Evolutionary conservation across 2,113 vertebrate genomes (phyloP).

Genomic region (Ictalurus punctatus): DNA sequence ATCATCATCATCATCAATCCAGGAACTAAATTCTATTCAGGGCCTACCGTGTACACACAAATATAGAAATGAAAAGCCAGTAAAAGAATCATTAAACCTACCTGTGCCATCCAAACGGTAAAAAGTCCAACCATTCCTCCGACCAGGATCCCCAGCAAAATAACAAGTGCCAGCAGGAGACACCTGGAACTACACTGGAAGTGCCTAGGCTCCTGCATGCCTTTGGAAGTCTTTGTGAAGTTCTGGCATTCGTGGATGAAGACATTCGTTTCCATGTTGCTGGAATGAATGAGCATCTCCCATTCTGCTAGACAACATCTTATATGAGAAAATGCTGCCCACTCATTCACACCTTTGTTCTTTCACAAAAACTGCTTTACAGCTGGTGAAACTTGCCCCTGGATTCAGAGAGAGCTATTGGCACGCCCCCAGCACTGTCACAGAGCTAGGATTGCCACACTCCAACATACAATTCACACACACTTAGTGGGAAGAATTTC

Average conservation of each 20-base stretch:
- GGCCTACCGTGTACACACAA: background rate
- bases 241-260: slow-evolving; percentile 13
- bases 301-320: slow-evolving; percentile 1
- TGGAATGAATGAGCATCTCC: slow-evolving; percentile 30
- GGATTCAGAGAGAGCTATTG: background rate
- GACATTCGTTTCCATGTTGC: slow-evolving; percentile 31
- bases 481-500: background rate
- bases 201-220: background rate
- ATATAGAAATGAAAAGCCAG: background rate
- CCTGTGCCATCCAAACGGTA: slow-evolving; percentile 11
- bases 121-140: background rate
- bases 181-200: background rate
- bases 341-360: slow-evolving; percentile 24
- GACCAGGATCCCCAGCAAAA: slow-evolving; percentile 1
- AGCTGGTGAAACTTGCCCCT: slow-evolving; percentile 35
- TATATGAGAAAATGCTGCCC: slow-evolving; percentile 45
- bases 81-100: background rate
- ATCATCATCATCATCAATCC: background rate
- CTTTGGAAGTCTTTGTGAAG: background rate
- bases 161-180: background rate
- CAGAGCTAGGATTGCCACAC: slow-evolving; percentile 31
- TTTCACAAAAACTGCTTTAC: slow-evolving; percentile 27
- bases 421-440: background rate
- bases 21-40: background rate
- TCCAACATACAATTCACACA: background rate